Conservation (phyloP, 2,888 invertebrate genomes). For the Lochmaea capreae region DNA sequence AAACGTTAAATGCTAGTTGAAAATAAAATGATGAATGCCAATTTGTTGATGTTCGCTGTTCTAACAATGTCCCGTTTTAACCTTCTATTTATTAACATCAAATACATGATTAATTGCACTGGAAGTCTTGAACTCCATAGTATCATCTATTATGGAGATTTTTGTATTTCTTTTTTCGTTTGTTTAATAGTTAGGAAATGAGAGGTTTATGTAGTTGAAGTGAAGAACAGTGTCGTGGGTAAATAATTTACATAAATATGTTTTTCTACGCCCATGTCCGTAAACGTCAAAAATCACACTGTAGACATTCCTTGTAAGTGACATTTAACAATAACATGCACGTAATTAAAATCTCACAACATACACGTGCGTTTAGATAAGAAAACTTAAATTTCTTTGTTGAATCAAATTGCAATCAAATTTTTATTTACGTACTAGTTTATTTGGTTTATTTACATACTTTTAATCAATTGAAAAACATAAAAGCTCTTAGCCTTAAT, state of each 20-base stretch:
- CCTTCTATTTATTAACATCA: slow-evolving; percentile 6
- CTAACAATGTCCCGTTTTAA: slow-evolving; percentile 4
- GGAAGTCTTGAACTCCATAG: not conserved
- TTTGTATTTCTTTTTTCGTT: not conserved
- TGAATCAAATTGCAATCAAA: no score
- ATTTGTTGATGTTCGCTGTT: not conserved
- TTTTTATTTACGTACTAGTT: no score
- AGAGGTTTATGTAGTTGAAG: not conserved
- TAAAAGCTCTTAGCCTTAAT: no score
- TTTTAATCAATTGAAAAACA: no score
- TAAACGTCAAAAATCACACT: no score
- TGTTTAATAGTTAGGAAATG: not conserved
- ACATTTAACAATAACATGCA: no score
- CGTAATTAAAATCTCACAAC: no score
- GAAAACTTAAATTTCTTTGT: no score
- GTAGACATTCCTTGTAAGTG: no score
- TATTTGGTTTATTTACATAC: no score
- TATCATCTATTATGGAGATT: not conserved
- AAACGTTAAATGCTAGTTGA: slow-evolving; percentile 1
- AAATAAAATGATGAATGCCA: slow-evolving; percentile 16
- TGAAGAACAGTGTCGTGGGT: not conserved
- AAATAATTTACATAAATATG: not conserved
- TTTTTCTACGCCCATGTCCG: no score
- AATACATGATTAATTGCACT: slow-evolving; percentile 7
- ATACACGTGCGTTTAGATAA: no score